Evolutionary conservation across 2,797 vertebrate genomes (phyloP).

Genomic region (Merluccius polli): DNA sequence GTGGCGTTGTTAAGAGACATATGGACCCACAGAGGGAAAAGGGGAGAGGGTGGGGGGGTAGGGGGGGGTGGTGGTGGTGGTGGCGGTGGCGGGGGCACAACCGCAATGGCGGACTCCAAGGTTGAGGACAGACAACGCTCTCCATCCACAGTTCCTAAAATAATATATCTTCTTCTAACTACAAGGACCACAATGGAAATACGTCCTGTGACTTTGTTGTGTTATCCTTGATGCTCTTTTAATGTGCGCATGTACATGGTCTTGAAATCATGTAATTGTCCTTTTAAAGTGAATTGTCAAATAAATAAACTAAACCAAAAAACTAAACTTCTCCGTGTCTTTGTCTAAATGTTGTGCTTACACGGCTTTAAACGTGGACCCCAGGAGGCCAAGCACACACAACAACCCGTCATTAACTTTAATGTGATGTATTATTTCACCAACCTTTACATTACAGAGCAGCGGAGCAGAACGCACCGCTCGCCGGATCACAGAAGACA

Average conservation of each 20-base stretch:
- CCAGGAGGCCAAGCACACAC: no score
- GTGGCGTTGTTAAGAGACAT: conserved; percentile 58
- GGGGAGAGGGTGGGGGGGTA: background rate
- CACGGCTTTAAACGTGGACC: background rate
- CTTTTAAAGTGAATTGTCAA: no score
- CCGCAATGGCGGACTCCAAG: background rate
- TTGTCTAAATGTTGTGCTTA: background rate
- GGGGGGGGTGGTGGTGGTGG: conserved; percentile 12
- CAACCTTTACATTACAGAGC: conserved; percentile 9
- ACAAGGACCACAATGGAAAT: no score
- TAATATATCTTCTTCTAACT: background rate
- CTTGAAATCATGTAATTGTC: no score
- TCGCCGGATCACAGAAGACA: conserved; percentile 17
- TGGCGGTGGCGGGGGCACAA: background rate
- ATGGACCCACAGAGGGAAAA: conserved; percentile 58
- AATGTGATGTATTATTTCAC: conserved; percentile 6
- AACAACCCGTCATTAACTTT: conserved; percentile 2
- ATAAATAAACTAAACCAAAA: no score
- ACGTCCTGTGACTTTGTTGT: no score
- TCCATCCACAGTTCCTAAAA: background rate
- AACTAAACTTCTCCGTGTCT: background rate
- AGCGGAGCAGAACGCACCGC: conserved; percentile 6
- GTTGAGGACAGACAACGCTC: background rate
- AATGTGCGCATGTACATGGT: no score
- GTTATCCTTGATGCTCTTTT: no score